Evolutionary conservation across 2,797 vertebrate species (phyloP).

Genomic region (Acanthurus leucopareius): DNA sequence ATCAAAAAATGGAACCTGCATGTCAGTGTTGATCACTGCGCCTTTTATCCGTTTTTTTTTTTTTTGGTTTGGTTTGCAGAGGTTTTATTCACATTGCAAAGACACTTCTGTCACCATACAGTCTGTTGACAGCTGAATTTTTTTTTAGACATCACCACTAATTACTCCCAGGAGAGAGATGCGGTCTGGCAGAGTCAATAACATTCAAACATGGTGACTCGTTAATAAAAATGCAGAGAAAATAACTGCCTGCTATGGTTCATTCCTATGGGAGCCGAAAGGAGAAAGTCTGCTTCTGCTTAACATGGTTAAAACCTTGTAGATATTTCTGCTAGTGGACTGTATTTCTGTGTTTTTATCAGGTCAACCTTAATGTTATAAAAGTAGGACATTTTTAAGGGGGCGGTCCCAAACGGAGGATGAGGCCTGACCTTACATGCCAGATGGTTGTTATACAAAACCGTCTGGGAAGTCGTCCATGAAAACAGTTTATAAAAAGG

Average conservation of each 20-base stretch:
- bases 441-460: too few species aligned
- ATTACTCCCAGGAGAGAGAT: slow-evolving; percentile 32
- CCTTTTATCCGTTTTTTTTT: slow-evolving; percentile 21
- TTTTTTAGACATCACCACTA: slow-evolving; percentile 24
- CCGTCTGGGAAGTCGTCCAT: too few species aligned
- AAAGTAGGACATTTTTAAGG: not conserved
- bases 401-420: not conserved
- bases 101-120: not conserved
- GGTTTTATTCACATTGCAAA: slow-evolving; percentile 18
- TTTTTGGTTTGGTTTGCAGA: too few species aligned
- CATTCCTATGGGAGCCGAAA: not conserved
- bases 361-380: not conserved
- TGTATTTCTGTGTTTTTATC: not conserved
- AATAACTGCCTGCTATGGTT: slow-evolving; percentile 1
- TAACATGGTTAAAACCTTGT: not conserved
- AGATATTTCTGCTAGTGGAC: not conserved
- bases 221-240: slow-evolving; percentile 3
- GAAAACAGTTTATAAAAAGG: too few species aligned
- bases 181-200: slow-evolving; percentile 14
- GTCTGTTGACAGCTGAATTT: slow-evolving; percentile 40
- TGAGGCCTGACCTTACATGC: not conserved
- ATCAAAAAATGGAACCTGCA: slow-evolving; percentile 37
- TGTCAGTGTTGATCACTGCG: slow-evolving; percentile 40
- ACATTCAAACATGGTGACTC: slow-evolving; percentile 23
- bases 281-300: not conserved